Base-by-base conservation (phyloP, 1,140 invertebrate genomes). In the Bombus waltoni region DNA sequence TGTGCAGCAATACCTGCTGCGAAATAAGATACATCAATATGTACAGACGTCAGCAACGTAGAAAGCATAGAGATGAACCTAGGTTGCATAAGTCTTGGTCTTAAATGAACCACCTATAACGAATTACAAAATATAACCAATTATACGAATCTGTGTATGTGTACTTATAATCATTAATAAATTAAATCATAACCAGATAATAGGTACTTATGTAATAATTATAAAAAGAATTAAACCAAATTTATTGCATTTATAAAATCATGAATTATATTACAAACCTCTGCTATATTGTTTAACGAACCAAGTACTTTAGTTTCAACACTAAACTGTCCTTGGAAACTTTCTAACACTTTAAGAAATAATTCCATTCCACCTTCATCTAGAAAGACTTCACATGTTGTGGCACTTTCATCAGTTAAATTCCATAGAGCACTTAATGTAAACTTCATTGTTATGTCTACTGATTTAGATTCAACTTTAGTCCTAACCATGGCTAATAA, bases 361-460 rank as follows among this genome's bases (percentile, higher is more conserved):
- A 98, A 92, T 70, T 96, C 94, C 92, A 98, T 96, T 9, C 98
- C 98, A 32, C 96, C 96, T 91, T 97, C 96, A 66, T 96, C 95
- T 38, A 98, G 94, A 93, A 98, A 98, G 6, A 97, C 97, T 88
- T 95, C 94, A 92, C 97, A 98, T 0, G 97, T 97, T 42, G 96
- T 96, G 13, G 97, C 96, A 88, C 97, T 97, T 93, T 97, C 97
- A 90, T 97, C 97, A 62, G 97, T 98, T 38, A 98, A 94, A 95
- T 98, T 98, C 98, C 98, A 98, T 8, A 98, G 94, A 47, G 97
- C 97, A 91, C 97, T 97, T 4, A 98, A 94, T 28, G 97, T 98
- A 92, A 98, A 98, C 92, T 97, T 98, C 92, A 98, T 96, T 4
- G 97, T 98, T 47, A 98, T 97, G 90, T 98, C 97, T 8, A 97